A percentile compares a stretch with the other conserved stretches of the same genome.
phyloP scores from a whole-genome alignment of 2,888 invertebrate species.

The Sisyra terminalis region DNA sequence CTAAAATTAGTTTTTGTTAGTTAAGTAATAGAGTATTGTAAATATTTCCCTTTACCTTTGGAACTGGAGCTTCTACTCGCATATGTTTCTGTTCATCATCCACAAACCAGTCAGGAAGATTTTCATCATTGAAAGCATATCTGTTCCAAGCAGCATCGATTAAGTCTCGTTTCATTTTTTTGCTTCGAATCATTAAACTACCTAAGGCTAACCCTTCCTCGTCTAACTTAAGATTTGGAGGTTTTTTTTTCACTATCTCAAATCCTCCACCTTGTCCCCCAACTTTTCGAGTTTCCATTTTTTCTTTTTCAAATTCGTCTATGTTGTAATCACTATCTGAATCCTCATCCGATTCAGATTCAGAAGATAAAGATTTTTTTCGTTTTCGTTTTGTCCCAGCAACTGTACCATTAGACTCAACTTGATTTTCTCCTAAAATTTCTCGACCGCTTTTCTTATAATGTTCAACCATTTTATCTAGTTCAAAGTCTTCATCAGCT shows the following conservation, averaged over 20 bases:
- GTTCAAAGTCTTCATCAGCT: constrained; percentile 73
- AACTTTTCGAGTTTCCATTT: constrained; percentile 16
- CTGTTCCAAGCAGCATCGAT: constrained; percentile 86
- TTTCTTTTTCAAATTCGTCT: constrained; percentile 19
- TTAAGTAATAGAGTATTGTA: too few relatives aligned
- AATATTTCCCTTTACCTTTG: constrained; percentile 38
- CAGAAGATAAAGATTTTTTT: constrained; percentile 11
- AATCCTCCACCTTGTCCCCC: constrained; percentile 32
- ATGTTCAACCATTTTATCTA: constrained; percentile 59
- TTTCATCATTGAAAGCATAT: constrained; percentile 79
- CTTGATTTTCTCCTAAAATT: constrained; percentile 24
- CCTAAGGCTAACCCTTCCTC: constrained; percentile 87
- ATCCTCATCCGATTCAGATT: constrained; percentile 13
- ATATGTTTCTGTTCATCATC: constrained; percentile 87
- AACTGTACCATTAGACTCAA: constrained; percentile 14
- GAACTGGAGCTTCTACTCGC: constrained; percentile 67
- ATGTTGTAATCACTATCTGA: constrained; percentile 30
- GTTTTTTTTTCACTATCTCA: constrained; percentile 45
- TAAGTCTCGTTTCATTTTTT: constrained; percentile 79
- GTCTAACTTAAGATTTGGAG: constrained; percentile 53
- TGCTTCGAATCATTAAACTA: constrained; percentile 76
- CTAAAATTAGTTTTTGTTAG: constrained; percentile 21
- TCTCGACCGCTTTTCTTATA: constrained; percentile 52
- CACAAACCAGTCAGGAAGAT: constrained; percentile 91
- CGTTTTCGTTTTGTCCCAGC: constrained; percentile 14